These are phyloP conservation scores for Malaclemys terrapin DNA, from an alignment of 2,113 vertebrate genomes.

Conservation along the genomic window DNA sequence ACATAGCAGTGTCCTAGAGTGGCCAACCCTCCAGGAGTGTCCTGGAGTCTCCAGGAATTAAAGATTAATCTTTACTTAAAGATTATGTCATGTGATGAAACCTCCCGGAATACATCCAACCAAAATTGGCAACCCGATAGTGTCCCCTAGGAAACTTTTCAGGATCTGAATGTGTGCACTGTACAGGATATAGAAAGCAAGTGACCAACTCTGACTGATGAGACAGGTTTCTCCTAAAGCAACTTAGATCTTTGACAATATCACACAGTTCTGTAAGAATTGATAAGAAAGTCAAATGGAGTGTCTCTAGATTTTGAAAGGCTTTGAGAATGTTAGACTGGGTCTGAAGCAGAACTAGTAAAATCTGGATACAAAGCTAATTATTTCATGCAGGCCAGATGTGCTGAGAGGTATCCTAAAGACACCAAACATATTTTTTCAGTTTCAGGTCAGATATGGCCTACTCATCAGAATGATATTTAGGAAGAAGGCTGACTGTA, in stretches of 20 bases:
- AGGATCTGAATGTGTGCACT: not conserved
- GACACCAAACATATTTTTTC: not conserved
- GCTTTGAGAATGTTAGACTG: not conserved
- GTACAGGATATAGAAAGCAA: not conserved
- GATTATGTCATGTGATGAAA: not conserved
- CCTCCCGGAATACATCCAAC: not conserved
- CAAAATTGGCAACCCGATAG: not conserved
- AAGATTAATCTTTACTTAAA: not conserved
- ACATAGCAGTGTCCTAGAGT: not conserved
- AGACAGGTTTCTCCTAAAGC: not conserved
- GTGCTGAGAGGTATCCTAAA: not conserved
- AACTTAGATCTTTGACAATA: too few species aligned
- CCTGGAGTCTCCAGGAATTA: not conserved
- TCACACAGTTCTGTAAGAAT: not conserved
- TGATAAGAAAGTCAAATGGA: not conserved
- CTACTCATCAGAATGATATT: conserved; percentile 30
- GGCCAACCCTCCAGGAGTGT: not conserved
- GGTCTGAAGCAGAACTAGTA: not conserved
- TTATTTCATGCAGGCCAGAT: not conserved
- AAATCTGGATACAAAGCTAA: not conserved
- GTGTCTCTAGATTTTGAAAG: accelerated
- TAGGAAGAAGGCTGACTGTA: conserved; percentile 26
- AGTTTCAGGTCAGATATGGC: not conserved
- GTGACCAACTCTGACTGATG: not conserved
- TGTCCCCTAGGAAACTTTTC: not conserved